Percentiles rank a stretch among this genome's conserved stretches.
These are phyloP conservation scores for Corythornis leucogaster DNA, from an alignment of 2,797 vertebrate genomes.

Conservation along the genomic window DNA sequence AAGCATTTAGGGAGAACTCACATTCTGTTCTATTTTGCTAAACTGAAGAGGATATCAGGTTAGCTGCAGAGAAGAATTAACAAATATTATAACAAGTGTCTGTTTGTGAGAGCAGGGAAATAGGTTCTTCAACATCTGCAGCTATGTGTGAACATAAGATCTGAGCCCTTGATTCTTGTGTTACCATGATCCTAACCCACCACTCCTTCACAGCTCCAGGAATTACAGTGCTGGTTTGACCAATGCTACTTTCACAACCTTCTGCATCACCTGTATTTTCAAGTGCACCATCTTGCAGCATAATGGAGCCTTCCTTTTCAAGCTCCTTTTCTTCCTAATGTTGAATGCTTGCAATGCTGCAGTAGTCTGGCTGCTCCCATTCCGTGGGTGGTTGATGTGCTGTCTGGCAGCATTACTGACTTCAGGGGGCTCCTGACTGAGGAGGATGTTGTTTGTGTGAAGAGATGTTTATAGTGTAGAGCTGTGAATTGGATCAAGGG, in stretches of 20 bases:
- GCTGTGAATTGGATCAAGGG: not conserved
- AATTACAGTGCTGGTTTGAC: not conserved
- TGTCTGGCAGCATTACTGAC: not conserved
- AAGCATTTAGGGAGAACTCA: not conserved
- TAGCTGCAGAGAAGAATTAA: not conserved
- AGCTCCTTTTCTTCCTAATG: not conserved
- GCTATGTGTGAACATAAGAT: not conserved
- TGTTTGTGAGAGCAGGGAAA: not conserved
- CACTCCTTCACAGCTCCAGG: not conserved
- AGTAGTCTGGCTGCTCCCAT: not conserved
- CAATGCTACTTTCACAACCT: not conserved
- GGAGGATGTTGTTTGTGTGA: not conserved
- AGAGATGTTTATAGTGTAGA: not conserved
- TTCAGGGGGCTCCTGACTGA: not conserved
- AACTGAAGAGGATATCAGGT: not conserved
- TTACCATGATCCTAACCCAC: not conserved
- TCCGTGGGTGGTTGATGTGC: not conserved
- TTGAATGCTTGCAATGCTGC: not conserved
- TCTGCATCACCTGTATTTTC: not conserved
- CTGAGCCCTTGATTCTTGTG: not conserved
- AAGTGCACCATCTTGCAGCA: not conserved
- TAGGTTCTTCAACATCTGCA: not conserved
- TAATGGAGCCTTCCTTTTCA: not conserved
- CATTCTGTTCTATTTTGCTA: not conserved
- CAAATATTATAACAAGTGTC: not conserved